A percentile compares a stretch with the other conserved stretches of the same genome.
phyloP scores from a whole-genome alignment of 2,888 invertebrate species.

The Chirona hameri region DNA sequence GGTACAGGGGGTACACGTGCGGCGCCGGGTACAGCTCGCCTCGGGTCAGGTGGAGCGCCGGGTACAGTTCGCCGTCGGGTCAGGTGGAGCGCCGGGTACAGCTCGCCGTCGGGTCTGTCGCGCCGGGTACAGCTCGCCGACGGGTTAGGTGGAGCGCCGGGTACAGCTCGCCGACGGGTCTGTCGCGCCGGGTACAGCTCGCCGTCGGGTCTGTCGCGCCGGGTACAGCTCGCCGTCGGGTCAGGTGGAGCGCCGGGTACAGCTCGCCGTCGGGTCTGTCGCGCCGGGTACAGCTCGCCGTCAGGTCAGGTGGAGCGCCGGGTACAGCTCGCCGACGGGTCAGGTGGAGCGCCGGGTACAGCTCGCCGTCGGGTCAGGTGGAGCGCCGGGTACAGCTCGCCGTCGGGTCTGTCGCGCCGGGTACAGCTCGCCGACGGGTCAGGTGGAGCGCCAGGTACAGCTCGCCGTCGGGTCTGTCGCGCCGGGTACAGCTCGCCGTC shows the following conservation, averaged over 20 bases:
- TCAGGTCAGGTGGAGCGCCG: background rate
- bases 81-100: background rate
- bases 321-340: background rate
- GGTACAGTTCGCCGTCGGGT: background rate
- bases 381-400: no score
- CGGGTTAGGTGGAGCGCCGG: background rate
- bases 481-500: background rate
- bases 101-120: no score
- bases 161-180: background rate
- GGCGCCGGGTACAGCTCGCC: no score
- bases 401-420: no score
- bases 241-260: background rate
- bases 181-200: no score
- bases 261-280: no score
- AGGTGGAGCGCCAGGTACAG: background rate
- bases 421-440: background rate
- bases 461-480: no score
- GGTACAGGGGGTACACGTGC: no score
- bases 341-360: background rate
- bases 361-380: background rate
- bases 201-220: background rate
- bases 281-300: background rate
- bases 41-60: no score
- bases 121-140: background rate
- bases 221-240: background rate